Base-by-base conservation (phyloP, 2,797 vertebrate genomes). In the Phalloptychus januarius region DNA sequence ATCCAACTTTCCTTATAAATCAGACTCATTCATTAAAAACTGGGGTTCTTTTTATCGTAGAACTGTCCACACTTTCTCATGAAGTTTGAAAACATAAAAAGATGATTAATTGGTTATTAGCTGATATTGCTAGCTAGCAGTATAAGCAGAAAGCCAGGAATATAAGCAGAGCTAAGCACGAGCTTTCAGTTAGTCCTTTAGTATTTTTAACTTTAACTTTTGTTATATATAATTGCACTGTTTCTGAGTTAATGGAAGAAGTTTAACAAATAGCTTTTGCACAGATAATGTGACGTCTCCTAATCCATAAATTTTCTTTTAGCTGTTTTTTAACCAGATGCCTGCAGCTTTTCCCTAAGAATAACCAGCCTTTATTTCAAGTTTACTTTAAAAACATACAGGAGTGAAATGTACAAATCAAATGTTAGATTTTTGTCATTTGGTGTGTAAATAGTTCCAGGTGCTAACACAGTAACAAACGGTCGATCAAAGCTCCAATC, bases 401-500 rank as follows among this genome's bases (percentile, higher is more conserved):
- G 58, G 1, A 31, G 58, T 33, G n/a, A 25, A 54, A 25, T 25
- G 12, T 40, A 67, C 23, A 67, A 42, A 67, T 67, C 10, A 67
- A 67, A 69, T 28, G 44, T 18, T 8, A 13, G 67, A 44, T 16
- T 23, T 42, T 50, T 50, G 48, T 33, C 8, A 48, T 65, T 4
- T 40, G 31, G 33, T 65, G 5, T 61, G 67, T 81, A 48, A 87
- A 84, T 63, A 76, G 52, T 79, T 74, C 25, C 23, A 0, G 48
- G 33, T 33, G 65, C 78, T 72, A 81, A 74, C 33, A 54, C 72
- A 16, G 52, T 58, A 81, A 65, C 78, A 73, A 8, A 56, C 25
- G 31, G 79, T 85, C 82, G 56, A 77, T 75, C 40, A 75, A 72
- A 56, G 79, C 80, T n/a, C 65, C 40, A 65, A 56, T 72, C 65